Base-by-base conservation (phyloP, 2,113 vertebrate species). In the Rhipidura dahli region DNA sequence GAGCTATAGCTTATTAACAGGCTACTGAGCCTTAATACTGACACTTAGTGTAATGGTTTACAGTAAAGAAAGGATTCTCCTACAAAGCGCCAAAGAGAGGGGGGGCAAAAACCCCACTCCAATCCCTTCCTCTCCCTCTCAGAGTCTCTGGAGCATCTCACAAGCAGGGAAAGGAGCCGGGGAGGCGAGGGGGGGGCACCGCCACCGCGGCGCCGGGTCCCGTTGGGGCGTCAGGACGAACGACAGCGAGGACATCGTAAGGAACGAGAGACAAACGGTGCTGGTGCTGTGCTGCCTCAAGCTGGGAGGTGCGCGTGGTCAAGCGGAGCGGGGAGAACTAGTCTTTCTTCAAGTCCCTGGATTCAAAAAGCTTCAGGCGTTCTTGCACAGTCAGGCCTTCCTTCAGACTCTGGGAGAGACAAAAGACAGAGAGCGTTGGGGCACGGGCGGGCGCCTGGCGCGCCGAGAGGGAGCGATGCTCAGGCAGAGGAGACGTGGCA, bases 381-480 rank as follows among this genome's bases (percentile, higher is more conserved):
- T 99, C 99, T 97, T 99, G 99, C 96, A 99, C 99, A 3, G 99
- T 99, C 95, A 99, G 97, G 97, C 99, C 99, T 98, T 99, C 99
- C 96, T 99, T 99, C 96, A 99, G 98, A 98, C 99, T 99, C 99
- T 99, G 98, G 89, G 70, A 93, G 88, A 91, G 88, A 89, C 37
- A 94, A 83, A 89, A 95, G 75, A 93, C 68, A 91, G 59, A 95
- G 4, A 80, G 81, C 2, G 49, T 83, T 90, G 92, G 93, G 94
- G 59, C 45, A 2, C 2, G 8, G 57, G 51, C 1, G 3, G 30
- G 70, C 9, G 3, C 2, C n/a, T 2, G 70, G 77, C 35, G 37
- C 14, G 10, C 4, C 11, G 68, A 14, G 4, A n/a, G 61, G 93
- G 50, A 22, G 87, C 8, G 83, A 3, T 10, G 94, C 86, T 84